Percentiles rank a stretch among this genome's conserved stretches.
Conservation (phyloP, 2,888 invertebrate species). For the Caenorhabditis wallacei region DNA sequence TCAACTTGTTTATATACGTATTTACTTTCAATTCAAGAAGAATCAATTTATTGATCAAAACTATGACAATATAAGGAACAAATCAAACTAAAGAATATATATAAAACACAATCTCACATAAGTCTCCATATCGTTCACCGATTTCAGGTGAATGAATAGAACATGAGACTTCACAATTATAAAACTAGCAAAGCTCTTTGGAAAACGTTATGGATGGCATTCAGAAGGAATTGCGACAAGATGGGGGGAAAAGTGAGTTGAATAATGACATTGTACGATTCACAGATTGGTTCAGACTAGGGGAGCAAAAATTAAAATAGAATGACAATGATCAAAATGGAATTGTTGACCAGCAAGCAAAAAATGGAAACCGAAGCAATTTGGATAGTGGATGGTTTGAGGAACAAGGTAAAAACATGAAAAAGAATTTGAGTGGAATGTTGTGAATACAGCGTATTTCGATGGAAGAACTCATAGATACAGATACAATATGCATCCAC, state of each 20-base stretch:
- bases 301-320: neutral
- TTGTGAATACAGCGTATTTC: constrained; percentile 4
- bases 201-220: constrained; percentile 28
- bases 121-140: constrained; percentile 51
- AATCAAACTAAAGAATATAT: neutral
- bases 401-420: constrained; percentile 15
- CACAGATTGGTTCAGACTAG: constrained; percentile 23
- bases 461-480: neutral
- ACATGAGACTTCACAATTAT: constrained; percentile 39
- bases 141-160: constrained; percentile 47
- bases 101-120: constrained; percentile 30
- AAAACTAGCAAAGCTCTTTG: constrained; percentile 60
- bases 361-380: constrained; percentile 49
- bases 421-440: constrained; percentile 32
- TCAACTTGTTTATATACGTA: too few relatives aligned
- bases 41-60: constrained; percentile 13
- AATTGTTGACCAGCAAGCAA: constrained; percentile 53
- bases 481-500: constrained; percentile 48
- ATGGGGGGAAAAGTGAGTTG: constrained; percentile 9
- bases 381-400: constrained; percentile 7
- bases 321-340: constrained; percentile 3
- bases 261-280: constrained; percentile 31
- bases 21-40: too few relatives aligned
- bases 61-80: neutral
- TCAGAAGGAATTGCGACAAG: constrained; percentile 7